Evolutionary conservation across 2,113 vertebrate species (phyloP).

Genomic region (Myrmophylax atrothorax): DNA sequence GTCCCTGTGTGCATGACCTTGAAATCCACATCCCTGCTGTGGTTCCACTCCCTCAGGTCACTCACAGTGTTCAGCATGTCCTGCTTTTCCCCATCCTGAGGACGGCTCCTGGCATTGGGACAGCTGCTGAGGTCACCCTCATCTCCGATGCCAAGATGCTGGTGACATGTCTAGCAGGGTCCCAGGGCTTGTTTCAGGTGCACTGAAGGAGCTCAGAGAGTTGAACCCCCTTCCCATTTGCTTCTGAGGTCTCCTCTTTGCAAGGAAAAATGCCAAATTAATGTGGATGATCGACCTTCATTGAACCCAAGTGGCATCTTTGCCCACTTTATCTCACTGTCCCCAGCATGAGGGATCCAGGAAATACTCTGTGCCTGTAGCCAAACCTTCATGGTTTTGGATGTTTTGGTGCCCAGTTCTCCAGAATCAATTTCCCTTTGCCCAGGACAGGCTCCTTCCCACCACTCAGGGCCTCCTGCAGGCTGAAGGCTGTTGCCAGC

Average conservation of each 20-base stretch:
- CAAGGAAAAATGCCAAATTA: not conserved
- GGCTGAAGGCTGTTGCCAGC: not conserved
- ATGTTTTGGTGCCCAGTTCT: not conserved
- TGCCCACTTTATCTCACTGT: not conserved
- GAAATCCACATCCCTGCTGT: not conserved
- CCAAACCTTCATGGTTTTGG: not conserved
- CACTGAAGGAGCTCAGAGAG: not conserved
- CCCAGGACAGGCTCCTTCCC: not conserved
- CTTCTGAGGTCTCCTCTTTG: not conserved
- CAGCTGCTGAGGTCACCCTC: not conserved
- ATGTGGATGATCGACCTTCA: fast-evolving
- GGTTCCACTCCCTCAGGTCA: not conserved
- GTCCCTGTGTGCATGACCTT: not conserved
- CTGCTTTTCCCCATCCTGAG: not conserved
- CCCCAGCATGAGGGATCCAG: not conserved
- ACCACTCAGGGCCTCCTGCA: not conserved
- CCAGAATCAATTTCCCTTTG: not conserved
- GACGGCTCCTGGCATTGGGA: conserved; percentile 3
- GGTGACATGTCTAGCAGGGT: fast-evolving
- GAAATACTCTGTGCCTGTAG: not conserved
- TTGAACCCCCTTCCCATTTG: not conserved
- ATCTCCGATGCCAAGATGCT: not conserved
- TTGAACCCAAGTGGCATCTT: not conserved
- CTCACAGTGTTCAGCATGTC: not conserved
- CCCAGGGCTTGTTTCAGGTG: not conserved